Evolutionary conservation across 2,113 vertebrate species (phyloP).

Genomic region (Heterotis niloticus): DNA sequence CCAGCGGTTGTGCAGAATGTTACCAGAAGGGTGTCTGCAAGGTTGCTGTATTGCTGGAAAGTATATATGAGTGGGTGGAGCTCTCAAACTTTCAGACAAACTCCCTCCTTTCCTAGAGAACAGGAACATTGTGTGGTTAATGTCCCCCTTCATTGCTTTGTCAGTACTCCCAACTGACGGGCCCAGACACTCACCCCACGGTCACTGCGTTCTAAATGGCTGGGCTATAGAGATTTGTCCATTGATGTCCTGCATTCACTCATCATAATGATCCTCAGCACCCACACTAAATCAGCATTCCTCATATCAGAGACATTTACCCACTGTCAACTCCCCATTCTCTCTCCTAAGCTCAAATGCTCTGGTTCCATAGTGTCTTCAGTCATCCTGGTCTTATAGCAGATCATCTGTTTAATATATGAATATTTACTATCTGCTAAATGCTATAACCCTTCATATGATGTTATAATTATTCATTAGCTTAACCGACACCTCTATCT

Average conservation of each 20-base stretch:
- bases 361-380: neutral
- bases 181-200: slow-evolving; percentile 48
- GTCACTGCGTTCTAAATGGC: slow-evolving; percentile 55
- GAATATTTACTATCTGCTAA: slow-evolving; percentile 11
- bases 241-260: slow-evolving; percentile 56
- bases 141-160: slow-evolving; percentile 57
- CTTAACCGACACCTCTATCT: slow-evolving; percentile 12
- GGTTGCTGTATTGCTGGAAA: slow-evolving; percentile 35
- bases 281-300: slow-evolving; percentile 55
- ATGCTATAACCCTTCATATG: slow-evolving; percentile 1
- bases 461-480: slow-evolving; percentile 10
- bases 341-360: neutral
- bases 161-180: slow-evolving; percentile 68
- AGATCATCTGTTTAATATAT: slow-evolving; percentile 17
- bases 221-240: slow-evolving; percentile 45
- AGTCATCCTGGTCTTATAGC: neutral
- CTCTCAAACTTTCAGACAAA: slow-evolving; percentile 54
- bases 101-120: slow-evolving; percentile 61
- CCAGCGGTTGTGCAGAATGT: slow-evolving; percentile 66
- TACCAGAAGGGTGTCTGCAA: slow-evolving; percentile 49
- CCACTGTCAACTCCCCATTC: neutral
- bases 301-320: neutral
- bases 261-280: slow-evolving; percentile 56
- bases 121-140: slow-evolving; percentile 63
- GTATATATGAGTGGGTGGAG: slow-evolving; percentile 18